Evolutionary conservation across 1,140 invertebrate species (phyloP).

Genomic region (Atta texana): DNA sequence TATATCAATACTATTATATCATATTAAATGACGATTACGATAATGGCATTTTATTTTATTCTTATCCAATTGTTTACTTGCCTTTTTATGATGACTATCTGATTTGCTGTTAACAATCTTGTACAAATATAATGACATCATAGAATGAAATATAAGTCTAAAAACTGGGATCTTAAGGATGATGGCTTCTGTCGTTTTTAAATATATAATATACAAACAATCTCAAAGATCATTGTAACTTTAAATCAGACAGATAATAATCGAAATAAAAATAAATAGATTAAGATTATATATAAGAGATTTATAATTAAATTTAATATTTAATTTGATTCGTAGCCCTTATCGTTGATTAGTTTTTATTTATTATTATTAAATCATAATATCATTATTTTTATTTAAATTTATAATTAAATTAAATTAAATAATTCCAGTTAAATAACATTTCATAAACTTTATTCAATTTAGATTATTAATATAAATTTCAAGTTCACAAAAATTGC

Average conservation of each 20-base stretch:
- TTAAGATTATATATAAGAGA: too few relatives aligned
- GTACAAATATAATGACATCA: background rate
- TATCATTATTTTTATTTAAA: too few relatives aligned
- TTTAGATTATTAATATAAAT: background rate
- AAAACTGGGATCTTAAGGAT: background rate
- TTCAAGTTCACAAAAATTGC: background rate
- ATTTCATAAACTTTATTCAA: background rate
- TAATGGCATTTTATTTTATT: background rate
- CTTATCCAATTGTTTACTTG: background rate
- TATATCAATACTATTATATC: background rate
- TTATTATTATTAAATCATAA: too few relatives aligned
- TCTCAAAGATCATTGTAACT: background rate
- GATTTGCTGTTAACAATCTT: slow-evolving; percentile 8
- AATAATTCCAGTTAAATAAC: background rate
- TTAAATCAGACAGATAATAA: background rate
- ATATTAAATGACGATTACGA: slow-evolving; percentile 6
- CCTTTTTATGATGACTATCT: background rate
- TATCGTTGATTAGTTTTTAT: too few relatives aligned
- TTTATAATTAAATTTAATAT: too few relatives aligned
- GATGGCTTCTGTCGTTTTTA: background rate
- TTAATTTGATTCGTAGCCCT: too few relatives aligned
- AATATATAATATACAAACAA: background rate
- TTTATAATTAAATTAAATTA: too few relatives aligned
- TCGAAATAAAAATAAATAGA: background rate
- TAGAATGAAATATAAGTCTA: background rate